A percentile compares a stretch with the other conserved stretches of the same genome.
Conservation (phyloP, 2,797 vertebrate genomes). For the Apodemus agrarius region DNA sequence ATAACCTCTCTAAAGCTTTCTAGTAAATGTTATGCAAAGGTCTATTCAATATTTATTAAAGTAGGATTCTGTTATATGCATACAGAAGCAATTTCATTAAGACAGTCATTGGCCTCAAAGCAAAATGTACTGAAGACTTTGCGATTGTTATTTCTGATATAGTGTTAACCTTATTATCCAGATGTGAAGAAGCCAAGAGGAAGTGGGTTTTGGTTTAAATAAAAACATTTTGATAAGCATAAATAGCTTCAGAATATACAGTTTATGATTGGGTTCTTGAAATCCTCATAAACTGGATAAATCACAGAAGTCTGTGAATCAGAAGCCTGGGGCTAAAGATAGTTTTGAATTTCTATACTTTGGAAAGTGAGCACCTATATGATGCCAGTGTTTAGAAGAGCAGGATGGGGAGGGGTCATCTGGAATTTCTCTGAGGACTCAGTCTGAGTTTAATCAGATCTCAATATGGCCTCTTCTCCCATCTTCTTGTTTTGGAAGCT, state of each 20-base stretch:
- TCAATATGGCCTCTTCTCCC: background rate
- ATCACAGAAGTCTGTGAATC: background rate
- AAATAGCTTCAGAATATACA: background rate
- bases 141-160: background rate
- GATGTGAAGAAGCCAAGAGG: constrained; percentile 11
- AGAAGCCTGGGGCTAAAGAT: background rate
- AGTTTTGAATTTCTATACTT: constrained; percentile 8
- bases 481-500: background rate
- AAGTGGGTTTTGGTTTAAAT: background rate
- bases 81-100: background rate
- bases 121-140: background rate
- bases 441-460: background rate
- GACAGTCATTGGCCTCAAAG: background rate
- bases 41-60: background rate
- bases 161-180: background rate
- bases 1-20: background rate
- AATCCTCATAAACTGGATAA: background rate
- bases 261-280: background rate
- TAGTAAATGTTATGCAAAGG: background rate
- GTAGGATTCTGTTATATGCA: background rate
- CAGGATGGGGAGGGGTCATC: background rate
- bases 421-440: background rate
- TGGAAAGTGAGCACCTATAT: background rate
- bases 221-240: background rate
- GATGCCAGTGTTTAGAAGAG: background rate